A percentile compares a stretch with the other conserved stretches of the same genome.
Evolutionary conservation across 2,797 vertebrate genomes (phyloP).

Genomic region (Coilia nasus): DNA sequence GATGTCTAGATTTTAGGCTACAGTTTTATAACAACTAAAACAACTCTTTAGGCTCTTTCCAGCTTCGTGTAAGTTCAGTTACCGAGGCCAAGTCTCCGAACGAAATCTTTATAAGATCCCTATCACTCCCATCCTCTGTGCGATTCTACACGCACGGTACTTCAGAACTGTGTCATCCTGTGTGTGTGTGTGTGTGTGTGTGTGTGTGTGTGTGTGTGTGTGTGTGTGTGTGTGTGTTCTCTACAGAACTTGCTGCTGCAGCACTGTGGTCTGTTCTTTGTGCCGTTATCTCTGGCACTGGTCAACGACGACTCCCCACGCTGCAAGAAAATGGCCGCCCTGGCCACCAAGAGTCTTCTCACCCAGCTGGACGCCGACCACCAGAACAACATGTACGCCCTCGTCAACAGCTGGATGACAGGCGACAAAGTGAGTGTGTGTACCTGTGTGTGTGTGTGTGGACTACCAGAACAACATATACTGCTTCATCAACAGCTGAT

Average conservation of each 20-base stretch:
- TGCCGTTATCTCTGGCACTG: conserved; percentile 86
- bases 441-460: background rate
- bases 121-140: too few relatives aligned
- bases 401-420: conserved; percentile 84
- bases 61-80: too few relatives aligned
- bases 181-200: background rate
- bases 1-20: too few relatives aligned
- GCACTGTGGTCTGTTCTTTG: conserved; percentile 87
- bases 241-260: conserved; percentile 80
- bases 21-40: too few relatives aligned
- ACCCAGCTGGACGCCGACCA: conserved; percentile 75
- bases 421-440: conserved; percentile 25
- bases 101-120: too few relatives aligned
- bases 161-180: too few relatives aligned
- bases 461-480: too few relatives aligned
- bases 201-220: background rate
- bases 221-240: background rate
- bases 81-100: too few relatives aligned
- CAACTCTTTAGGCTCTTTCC: too few relatives aligned
- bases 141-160: too few relatives aligned
- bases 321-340: conserved; percentile 93
- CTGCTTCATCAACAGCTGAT: too few relatives aligned
- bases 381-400: conserved; percentile 81
- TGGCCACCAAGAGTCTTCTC: conserved; percentile 85
- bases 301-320: conserved; percentile 88